Conservation (phyloP, 2,888 invertebrate species). For the Nomada flava region DNA sequence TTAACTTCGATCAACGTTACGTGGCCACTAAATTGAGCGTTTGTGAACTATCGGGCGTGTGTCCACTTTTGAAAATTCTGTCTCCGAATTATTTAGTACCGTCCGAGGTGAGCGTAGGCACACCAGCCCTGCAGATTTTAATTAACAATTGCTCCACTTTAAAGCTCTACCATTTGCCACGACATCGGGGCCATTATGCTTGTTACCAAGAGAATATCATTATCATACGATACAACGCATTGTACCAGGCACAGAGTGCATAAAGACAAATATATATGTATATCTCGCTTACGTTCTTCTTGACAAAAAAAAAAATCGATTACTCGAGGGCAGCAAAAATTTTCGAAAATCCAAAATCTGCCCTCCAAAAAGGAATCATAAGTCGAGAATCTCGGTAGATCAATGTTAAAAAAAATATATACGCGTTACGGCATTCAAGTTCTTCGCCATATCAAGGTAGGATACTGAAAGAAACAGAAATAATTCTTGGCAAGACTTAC, state of each 20-base stretch:
- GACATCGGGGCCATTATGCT: slow-evolving; percentile 72
- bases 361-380: background rate
- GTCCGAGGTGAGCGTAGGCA: slow-evolving; percentile 58
- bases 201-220: slow-evolving; percentile 65
- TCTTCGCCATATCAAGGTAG: slow-evolving; percentile 45
- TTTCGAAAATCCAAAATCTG: background rate
- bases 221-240: slow-evolving; percentile 43
- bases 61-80: slow-evolving; percentile 49
- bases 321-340: background rate
- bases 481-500: slow-evolving; percentile 74
- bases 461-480: slow-evolving; percentile 58
- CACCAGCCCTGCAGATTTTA: slow-evolving; percentile 60
- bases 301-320: background rate
- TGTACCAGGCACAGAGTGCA: slow-evolving; percentile 28
- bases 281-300: background rate
- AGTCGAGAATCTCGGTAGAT: background rate
- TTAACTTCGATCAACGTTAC: slow-evolving; percentile 71
- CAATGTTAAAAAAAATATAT: background rate
- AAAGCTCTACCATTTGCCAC: slow-evolving; percentile 57
- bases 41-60: slow-evolving; percentile 35
- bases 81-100: slow-evolving; percentile 30
- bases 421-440: slow-evolving; percentile 25
- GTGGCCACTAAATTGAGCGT: slow-evolving; percentile 66
- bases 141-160: slow-evolving; percentile 76
- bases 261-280: background rate